These are phyloP conservation scores for Hybos culiciformis DNA, from an alignment of 2,888 invertebrate species.

Conservation along the genomic window DNA sequence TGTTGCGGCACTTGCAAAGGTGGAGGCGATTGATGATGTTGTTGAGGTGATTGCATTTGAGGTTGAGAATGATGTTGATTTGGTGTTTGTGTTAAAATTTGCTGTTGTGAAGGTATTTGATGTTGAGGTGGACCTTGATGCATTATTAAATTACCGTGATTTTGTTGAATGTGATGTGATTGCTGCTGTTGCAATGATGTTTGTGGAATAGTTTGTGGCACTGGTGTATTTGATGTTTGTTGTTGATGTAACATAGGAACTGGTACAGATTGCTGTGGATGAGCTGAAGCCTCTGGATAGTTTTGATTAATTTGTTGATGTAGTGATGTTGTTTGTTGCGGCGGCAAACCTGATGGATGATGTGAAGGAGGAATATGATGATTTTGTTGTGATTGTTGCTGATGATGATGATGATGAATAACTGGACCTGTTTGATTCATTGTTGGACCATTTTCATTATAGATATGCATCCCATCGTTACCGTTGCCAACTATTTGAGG, in stretches of 20 bases:
- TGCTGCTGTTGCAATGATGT: constrained; percentile 3
- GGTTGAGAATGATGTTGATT: constrained; percentile 11
- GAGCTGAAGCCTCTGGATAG: constrained; percentile 9
- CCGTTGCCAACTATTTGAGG: background rate
- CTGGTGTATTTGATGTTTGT: constrained; percentile 7
- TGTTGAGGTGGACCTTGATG: constrained; percentile 11
- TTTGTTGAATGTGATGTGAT: too few species aligned
- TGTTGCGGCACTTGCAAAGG: constrained; percentile 3
- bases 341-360: background rate
- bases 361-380: background rate
- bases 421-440: too few species aligned
- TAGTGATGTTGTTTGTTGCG: constrained; percentile 9
- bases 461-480: background rate
- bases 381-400: background rate
- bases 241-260: constrained; percentile 6
- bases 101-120: background rate
- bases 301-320: constrained; percentile 8
- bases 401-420: background rate
- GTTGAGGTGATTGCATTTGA: background rate
- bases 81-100: background rate
- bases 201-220: constrained; percentile 12
- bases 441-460: background rate
- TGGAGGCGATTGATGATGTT: constrained; percentile 9
- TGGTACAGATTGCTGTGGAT: constrained; percentile 5
- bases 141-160: too few species aligned